Evolutionary conservation across 23 tunicate species (phyloP), one percentile per base, ranked within the genome.

Genomic region (Trididemnum clinides): DNA sequence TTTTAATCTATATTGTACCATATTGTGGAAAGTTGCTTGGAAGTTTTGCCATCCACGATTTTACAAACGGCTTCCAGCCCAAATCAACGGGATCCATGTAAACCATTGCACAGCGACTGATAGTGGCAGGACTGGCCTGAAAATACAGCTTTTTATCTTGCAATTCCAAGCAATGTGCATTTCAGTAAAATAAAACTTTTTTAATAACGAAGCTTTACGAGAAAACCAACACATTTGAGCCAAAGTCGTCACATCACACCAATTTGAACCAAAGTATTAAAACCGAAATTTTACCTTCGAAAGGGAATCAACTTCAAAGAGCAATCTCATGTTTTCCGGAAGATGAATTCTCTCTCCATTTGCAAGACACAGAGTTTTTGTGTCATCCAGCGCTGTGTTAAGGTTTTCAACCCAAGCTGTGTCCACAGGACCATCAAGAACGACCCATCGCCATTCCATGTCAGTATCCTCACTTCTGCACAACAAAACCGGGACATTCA

Each of bases 111-210:
- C 98, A 94, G 38, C 98, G 72, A 39, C 98, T 94, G 31, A 94
- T 94, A 18, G 98, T 94, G 66, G 98, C 98, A 1, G 98, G 98
- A 81, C 98, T 94, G 54, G 98, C 93, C 98, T 94, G 84, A 39
- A 70, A 66, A 30, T 3, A n/a, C n/a, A n/a, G n/a, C n/a, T n/a
- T n/a, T n/a, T 7, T 44, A 44, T 10, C 54, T 44, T 44, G 10
- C 15, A 44, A 7, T 10, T 44, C 15, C 10, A 44, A 44, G 54
- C 54, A 44, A 44, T 10, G 54, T 44, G 15, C 15, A 10, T 15
- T 44, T 44, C 54, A 44, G 10, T 7, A 44, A 44, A 44, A 44
- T 7, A 15, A n/a, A n/a, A n/a, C n/a, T n/a, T n/a, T n/a, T n/a
- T n/a, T n/a, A n/a, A n/a, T n/a, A n/a, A n/a, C n/a, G n/a, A n/a